Base-by-base conservation (phyloP, 2,888 invertebrate genomes). In the Ganaspis brasiliensis region DNA sequence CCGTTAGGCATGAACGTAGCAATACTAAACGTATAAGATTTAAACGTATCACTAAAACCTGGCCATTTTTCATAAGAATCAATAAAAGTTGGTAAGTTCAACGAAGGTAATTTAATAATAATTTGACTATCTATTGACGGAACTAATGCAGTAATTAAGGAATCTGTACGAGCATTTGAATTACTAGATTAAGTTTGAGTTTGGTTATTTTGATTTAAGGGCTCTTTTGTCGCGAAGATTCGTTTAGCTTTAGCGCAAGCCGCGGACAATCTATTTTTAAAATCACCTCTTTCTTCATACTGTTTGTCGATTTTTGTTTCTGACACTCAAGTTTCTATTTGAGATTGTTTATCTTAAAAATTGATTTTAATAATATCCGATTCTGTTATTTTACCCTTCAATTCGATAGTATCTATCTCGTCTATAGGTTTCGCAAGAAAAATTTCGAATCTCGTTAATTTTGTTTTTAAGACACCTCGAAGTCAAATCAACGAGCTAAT, bases 1-100 rank as follows among this genome's bases (percentile, higher is more conserved):
- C 73, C 5, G 19, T 59, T 40, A 73, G 45, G 59, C 73, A 73
- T 2, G 40, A 35, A 3, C 45, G 45, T 45, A n/a, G 12, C n/a
- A n/a, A n/a, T n/a, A n/a, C n/a, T n/a, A n/a, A n/a, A n/a, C n/a
- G n/a, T n/a, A n/a, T n/a, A n/a, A n/a, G n/a, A n/a, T n/a, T n/a
- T 14, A 9, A 9, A 35, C 35, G 35, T 4, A 35, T 6, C 6
- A 21, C 12, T 19, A 6, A 9, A 35, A 35, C 4, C 4, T 9
- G 35, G 4, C 35, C 35, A n/a, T n/a, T n/a, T 9, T 35, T 35
- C n/a, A 14, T 45, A 45, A 9, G 45, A 45, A n/a, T 14, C 45
- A 14, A 2, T 45, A 12, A 45, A 9, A 10, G n/a, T 45, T 12
- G 45, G 45, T 45, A 45, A 45, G 12, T n/a, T n/a, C n/a, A 14